Conservation (phyloP, 2,797 vertebrate genomes). For the Betta splendens region DNA sequence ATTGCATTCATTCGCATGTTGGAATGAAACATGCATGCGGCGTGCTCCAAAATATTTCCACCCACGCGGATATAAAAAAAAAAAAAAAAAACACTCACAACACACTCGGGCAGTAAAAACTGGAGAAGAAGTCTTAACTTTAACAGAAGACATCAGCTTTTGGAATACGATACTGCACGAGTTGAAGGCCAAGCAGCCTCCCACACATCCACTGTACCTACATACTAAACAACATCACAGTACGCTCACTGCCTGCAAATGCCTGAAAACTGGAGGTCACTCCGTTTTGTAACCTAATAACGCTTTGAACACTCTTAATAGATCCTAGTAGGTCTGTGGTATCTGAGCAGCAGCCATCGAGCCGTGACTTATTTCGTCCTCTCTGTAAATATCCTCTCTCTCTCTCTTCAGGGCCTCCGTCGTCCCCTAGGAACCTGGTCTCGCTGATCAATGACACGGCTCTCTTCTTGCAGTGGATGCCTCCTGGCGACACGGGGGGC, state of each 20-base stretch:
- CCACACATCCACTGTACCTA: not conserved
- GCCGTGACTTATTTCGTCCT: constrained; percentile 1
- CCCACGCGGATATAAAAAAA: constrained; percentile 43
- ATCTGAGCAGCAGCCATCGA: constrained; percentile 2
- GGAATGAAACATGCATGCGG: constrained; percentile 25
- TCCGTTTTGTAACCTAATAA: constrained; percentile 13
- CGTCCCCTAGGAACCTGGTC: constrained; percentile 91
- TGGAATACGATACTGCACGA: constrained; percentile 24
- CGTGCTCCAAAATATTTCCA: constrained; percentile 15
- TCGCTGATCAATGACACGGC: constrained; percentile 96
- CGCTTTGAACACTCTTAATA: not conserved
- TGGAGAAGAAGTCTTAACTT: not conserved
- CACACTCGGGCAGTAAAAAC: constrained; percentile 22
- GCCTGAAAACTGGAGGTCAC: not conserved
- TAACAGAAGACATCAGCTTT: constrained; percentile 28
- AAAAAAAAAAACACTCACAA: constrained; percentile 37
- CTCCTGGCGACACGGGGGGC: constrained; percentile 92
- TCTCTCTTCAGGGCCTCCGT: constrained; percentile 87
- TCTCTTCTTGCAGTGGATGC: constrained; percentile 95
- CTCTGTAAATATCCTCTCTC: constrained; percentile 10
- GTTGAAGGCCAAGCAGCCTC: constrained; percentile 24
- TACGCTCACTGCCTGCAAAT: constrained; percentile 8
- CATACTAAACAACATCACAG: constrained; percentile 7
- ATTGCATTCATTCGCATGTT: not conserved
- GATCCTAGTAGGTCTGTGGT: not conserved